A percentile compares a stretch with the other conserved stretches of the same genome.
These are phyloP conservation scores for Eurosta solidaginis DNA, from an alignment of 1,140 invertebrate species.

Conservation along the genomic window DNA sequence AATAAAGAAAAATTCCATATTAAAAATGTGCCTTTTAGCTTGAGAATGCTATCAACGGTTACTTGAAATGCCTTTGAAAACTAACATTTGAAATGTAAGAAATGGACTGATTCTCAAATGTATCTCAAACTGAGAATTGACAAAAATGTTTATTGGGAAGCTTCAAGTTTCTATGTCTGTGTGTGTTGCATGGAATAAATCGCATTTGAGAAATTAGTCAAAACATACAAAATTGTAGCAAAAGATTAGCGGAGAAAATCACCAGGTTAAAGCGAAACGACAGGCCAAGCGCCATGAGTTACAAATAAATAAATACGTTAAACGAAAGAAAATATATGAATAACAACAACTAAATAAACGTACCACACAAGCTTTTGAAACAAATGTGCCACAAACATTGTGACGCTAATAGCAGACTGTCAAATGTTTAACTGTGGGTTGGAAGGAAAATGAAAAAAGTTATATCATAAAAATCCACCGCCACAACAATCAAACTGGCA, in stretches of 20 bases:
- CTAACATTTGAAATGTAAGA: no score
- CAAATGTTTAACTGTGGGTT: not conserved
- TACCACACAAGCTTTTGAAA: no score
- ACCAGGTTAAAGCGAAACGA: constrained; percentile 2
- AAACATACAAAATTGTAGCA: not conserved
- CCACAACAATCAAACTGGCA: not conserved
- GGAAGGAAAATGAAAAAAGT: not conserved
- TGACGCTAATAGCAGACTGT: constrained; percentile 5
- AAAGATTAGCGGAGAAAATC: constrained; percentile 16
- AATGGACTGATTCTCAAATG: no score
- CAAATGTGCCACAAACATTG: constrained; percentile 21
- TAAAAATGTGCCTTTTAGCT: no score
- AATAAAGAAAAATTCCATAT: no score
- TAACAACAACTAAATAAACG: not conserved
- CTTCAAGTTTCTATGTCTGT: not conserved
- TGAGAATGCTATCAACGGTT: no score
- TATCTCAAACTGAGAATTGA: no score
- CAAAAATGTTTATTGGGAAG: no score
- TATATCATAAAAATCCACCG: not conserved
- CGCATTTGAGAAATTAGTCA: not conserved
- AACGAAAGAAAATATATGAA: no score
- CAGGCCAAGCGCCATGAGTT: constrained; percentile 21
- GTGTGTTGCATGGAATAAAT: not conserved
- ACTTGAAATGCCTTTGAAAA: no score
- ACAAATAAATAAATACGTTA: not conserved